phyloP scores from a whole-genome alignment of 2,888 invertebrate genomes.

The Tromatobia lineatoria region DNA sequence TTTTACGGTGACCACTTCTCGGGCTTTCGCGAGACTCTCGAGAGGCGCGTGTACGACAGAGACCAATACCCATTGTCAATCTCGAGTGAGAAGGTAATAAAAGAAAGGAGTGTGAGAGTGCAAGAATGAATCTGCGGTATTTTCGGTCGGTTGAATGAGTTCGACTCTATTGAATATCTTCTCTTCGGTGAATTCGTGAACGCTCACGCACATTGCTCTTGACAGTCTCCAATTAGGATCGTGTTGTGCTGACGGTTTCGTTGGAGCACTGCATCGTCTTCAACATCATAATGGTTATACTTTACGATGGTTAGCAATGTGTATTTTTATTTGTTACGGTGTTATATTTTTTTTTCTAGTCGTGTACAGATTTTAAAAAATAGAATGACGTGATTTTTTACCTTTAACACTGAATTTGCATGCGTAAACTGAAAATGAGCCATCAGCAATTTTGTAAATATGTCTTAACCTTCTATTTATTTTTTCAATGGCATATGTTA shows the following conservation, averaged over 20 bases:
- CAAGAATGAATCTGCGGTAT: conserved; percentile 50
- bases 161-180: conserved; percentile 38
- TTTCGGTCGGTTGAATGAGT: conserved; percentile 22
- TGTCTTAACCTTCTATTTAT: no score
- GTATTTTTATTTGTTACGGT: no score
- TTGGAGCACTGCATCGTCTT: background rate
- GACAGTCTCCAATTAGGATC: background rate
- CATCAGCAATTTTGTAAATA: no score
- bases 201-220: background rate
- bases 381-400: no score
- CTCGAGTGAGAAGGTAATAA: conserved; percentile 2
- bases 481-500: no score
- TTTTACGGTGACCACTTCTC: conserved; percentile 49
- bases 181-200: conserved; percentile 2
- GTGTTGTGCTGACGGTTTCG: background rate
- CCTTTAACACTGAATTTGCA: no score
- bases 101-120: conserved; percentile 11
- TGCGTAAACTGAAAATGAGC: no score
- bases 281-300: background rate
- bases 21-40: conserved; percentile 33
- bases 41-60: conserved; percentile 22
- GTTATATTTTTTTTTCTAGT: no score
- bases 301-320: background rate
- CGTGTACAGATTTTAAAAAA: no score
- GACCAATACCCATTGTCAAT: conserved; percentile 42